phyloP scores from a whole-genome alignment of 2,797 vertebrate genomes.

The Myiotriccus ornatus region DNA sequence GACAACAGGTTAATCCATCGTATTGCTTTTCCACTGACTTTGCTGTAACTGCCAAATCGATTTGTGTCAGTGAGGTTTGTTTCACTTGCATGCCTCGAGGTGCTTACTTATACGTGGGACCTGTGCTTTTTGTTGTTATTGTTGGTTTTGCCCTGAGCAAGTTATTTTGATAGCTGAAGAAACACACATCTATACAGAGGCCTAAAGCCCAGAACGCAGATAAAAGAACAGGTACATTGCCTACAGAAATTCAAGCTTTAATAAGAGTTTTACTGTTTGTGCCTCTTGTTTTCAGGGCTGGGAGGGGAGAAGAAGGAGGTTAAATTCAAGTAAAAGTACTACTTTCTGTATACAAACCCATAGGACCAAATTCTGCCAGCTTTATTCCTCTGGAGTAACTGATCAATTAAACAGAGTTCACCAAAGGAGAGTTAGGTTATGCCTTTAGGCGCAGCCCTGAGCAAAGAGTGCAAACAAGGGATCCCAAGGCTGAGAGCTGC shows the following conservation, averaged over 20 bases:
- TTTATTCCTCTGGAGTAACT: background rate
- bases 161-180: background rate
- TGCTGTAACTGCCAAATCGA: conserved; percentile 23
- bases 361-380: background rate
- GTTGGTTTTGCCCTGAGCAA: background rate
- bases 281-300: background rate
- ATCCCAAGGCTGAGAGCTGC: background rate
- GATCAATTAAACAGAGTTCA: background rate
- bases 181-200: background rate
- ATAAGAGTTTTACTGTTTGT: background rate
- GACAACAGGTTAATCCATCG: background rate
- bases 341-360: background rate
- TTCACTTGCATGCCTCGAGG: background rate
- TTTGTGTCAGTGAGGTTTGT: conserved; percentile 20
- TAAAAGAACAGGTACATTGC: background rate
- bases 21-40: conserved; percentile 3
- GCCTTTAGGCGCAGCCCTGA: background rate
- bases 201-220: background rate
- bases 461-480: background rate
- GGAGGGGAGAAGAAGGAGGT: background rate
- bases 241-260: background rate
- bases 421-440: background rate
- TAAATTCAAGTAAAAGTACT: background rate
- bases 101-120: background rate
- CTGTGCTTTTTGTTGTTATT: background rate